phyloP scores from a whole-genome alignment of 2,113 vertebrate genomes.

The Rafetus swinhoei region DNA sequence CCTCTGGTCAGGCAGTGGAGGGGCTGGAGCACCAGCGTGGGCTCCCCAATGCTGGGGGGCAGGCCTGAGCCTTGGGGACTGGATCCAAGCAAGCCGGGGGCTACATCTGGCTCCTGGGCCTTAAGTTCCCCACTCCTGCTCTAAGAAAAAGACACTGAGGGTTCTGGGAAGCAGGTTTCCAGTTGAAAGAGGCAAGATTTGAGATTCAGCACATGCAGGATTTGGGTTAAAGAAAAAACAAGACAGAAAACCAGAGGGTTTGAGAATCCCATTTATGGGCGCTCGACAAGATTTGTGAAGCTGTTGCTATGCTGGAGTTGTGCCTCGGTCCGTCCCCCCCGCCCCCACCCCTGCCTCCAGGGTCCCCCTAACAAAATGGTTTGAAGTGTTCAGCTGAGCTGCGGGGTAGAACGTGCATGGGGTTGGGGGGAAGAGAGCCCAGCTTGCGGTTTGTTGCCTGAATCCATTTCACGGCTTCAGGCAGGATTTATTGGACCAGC shows the following conservation, averaged over 20 bases:
- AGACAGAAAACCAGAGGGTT: slow-evolving; percentile 7
- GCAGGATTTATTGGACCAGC: slow-evolving; percentile 53
- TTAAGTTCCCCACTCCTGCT: too few relatives aligned
- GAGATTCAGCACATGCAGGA: slow-evolving; percentile 55
- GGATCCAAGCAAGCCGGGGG: too few relatives aligned
- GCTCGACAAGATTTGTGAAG: slow-evolving; percentile 45
- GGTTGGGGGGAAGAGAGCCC: not conserved
- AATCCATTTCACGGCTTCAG: not conserved
- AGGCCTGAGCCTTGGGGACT: too few relatives aligned
- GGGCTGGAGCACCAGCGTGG: too few relatives aligned
- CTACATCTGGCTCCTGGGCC: too few relatives aligned
- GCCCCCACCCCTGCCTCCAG: not conserved
- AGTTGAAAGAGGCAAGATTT: slow-evolving; percentile 47
- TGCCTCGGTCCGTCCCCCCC: not conserved
- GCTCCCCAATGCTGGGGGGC: too few relatives aligned
- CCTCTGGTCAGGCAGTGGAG: too few relatives aligned
- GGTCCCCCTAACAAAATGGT: not conserved
- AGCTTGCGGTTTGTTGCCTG: not conserved
- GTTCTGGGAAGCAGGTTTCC: not conserved
- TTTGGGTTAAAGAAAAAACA: not conserved
- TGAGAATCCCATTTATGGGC: not conserved
- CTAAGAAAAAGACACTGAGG: too few relatives aligned
- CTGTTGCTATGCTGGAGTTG: not conserved
- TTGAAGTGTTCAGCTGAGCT: not conserved
- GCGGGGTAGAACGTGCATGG: not conserved